phyloP scores from a whole-genome alignment of 2,888 invertebrate species.

The Uropetala carovei region DNA sequence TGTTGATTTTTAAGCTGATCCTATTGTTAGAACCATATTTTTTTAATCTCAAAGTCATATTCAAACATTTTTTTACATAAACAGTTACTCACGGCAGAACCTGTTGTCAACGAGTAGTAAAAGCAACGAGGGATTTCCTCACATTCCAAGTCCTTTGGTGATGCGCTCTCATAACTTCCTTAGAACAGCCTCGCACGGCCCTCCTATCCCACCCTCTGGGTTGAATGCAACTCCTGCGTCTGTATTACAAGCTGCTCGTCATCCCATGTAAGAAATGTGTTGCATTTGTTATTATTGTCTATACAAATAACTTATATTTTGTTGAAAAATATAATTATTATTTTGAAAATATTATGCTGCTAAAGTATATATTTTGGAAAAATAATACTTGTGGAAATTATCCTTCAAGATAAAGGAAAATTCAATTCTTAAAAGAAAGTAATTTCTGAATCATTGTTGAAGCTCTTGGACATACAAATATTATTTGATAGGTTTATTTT shows the following conservation, averaged over 20 bases:
- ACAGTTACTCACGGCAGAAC: conserved; percentile 92
- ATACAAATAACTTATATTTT: not conserved
- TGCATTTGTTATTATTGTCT: not conserved
- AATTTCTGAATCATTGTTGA: too few species aligned
- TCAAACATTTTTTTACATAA: not conserved
- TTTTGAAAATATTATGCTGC: too few species aligned
- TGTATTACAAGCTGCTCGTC: conserved; percentile 20
- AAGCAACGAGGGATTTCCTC: conserved; percentile 81
- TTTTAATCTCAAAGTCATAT: not conserved
- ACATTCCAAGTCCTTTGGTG: conserved; percentile 76
- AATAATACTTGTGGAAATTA: too few species aligned
- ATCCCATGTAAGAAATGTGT: conserved; percentile 20
- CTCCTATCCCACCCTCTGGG: conserved; percentile 67
- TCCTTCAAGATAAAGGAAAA: too few species aligned
- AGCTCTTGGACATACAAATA: too few species aligned
- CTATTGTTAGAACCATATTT: too few species aligned
- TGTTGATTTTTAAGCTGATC: too few species aligned
- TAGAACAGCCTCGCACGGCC: conserved; percentile 69
- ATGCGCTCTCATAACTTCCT: conserved; percentile 79
- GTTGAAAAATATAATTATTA: too few species aligned
- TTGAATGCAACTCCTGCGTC: not conserved
- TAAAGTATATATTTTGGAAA: too few species aligned
- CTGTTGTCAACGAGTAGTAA: conserved; percentile 86
- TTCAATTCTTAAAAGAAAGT: too few species aligned
- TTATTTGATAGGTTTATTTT: too few species aligned